Evolutionary conservation across 2,888 invertebrate species (phyloP).

Genomic region (Drosophila mayaguana): DNA sequence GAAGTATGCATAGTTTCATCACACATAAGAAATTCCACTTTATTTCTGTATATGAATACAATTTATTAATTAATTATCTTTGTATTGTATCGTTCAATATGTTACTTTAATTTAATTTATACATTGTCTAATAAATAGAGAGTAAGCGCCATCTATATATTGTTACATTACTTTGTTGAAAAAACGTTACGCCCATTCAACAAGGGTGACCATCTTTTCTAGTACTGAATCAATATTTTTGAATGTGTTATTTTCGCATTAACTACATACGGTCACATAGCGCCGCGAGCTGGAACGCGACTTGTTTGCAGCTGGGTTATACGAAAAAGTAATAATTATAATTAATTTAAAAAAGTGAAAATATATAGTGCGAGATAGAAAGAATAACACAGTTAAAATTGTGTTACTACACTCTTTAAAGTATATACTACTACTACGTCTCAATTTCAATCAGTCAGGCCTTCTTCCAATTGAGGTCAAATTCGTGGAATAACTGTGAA

Average conservation of each 20-base stretch:
- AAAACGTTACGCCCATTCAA: too few relatives aligned
- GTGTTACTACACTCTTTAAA: not conserved
- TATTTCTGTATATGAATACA: not conserved
- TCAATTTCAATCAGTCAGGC: not conserved
- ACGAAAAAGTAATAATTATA: constrained; percentile 46
- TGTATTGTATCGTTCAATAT: not conserved
- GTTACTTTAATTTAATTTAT: not conserved
- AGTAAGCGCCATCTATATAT: not conserved
- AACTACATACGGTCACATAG: constrained; percentile 42
- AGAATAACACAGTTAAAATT: not conserved
- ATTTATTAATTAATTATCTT: not conserved
- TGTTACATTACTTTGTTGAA: too few relatives aligned
- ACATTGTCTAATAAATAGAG: not conserved
- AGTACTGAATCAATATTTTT: constrained; percentile 21
- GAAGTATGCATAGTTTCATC: not conserved
- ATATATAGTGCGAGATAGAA: constrained; percentile 8
- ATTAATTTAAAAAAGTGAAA: constrained; percentile 19
- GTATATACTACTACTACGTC: not conserved
- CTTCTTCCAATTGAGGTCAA: constrained; percentile 45
- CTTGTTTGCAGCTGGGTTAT: constrained; percentile 47
- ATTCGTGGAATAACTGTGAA: constrained; percentile 50
- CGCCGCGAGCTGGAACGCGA: constrained; percentile 58
- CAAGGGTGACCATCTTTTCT: not conserved
- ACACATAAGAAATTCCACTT: not conserved
- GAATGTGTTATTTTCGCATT: not conserved